phyloP scores from a whole-genome alignment of 2,113 vertebrate genomes.

The Asarcornis scutulata region DNA sequence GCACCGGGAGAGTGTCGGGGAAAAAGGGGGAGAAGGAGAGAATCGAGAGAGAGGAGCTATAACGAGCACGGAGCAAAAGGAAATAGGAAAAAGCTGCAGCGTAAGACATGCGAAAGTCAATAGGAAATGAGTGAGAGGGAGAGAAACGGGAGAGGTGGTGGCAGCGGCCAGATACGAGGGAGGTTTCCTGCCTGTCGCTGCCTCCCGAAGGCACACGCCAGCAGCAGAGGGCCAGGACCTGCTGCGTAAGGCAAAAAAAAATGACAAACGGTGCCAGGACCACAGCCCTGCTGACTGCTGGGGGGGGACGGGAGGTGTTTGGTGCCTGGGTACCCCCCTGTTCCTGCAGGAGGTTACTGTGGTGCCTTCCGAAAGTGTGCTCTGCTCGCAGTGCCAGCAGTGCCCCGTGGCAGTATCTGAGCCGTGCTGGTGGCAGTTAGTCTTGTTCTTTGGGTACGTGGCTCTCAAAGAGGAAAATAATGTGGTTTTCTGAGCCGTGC shows the following conservation, averaged over 20 bases:
- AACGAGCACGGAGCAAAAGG: background rate
- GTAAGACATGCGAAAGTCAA: slow-evolving; percentile 9
- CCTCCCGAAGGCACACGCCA: background rate
- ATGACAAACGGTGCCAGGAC: background rate
- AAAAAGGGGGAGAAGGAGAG: background rate
- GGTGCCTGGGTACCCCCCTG: rapidly evolving
- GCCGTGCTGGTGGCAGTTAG: rapidly evolving
- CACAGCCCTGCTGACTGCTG: background rate
- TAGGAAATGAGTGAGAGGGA: slow-evolving; percentile 42
- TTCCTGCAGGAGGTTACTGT: background rate
- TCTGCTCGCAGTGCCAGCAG: background rate
- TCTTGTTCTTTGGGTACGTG: background rate
- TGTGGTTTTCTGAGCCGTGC: background rate
- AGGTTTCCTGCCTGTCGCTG: slow-evolving; percentile 18
- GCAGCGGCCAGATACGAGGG: slow-evolving; percentile 36
- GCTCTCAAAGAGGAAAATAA: background rate
- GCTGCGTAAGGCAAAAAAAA: background rate
- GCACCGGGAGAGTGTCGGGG: background rate
- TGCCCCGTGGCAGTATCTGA: rapidly evolving
- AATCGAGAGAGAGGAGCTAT: background rate
- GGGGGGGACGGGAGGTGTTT: rapidly evolving
- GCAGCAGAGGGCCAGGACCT: background rate
- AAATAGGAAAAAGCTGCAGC: slow-evolving; percentile 65
- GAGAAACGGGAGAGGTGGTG: slow-evolving; percentile 32
- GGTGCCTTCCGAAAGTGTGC: background rate